A percentile compares a stretch with the other conserved stretches of the same genome.
phyloP scores from a whole-genome alignment of 2,888 invertebrate genomes.

The Leucophenga maculata region DNA sequence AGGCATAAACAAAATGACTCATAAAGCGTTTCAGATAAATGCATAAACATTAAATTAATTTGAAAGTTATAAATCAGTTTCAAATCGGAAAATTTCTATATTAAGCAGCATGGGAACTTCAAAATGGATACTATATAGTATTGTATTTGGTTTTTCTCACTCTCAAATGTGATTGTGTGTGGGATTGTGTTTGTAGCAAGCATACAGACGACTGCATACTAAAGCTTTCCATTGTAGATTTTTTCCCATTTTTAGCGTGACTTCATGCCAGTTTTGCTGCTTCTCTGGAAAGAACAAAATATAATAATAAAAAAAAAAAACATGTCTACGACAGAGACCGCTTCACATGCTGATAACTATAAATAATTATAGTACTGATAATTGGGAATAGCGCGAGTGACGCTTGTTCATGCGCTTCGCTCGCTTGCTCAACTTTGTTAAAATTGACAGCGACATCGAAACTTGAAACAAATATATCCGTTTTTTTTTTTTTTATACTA shows the following conservation, averaged over 20 bases:
- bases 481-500: constrained; percentile 40
- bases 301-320: constrained; percentile 3
- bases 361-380: constrained; percentile 61
- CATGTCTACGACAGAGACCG: constrained; percentile 15
- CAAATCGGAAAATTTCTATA: too few relatives aligned
- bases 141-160: too few relatives aligned
- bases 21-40: too few relatives aligned
- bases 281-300: not conserved
- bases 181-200: not conserved
- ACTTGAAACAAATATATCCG: constrained; percentile 30
- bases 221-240: constrained; percentile 14
- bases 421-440: not conserved
- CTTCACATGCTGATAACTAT: constrained; percentile 62
- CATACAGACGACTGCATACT: not conserved
- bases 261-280: constrained; percentile 1
- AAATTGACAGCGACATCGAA: constrained; percentile 35
- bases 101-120: too few relatives aligned
- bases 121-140: too few relatives aligned
- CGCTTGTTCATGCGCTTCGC: too few relatives aligned
- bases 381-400: constrained; percentile 45
- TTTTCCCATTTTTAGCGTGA: constrained; percentile 19
- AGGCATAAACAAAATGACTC: too few relatives aligned
- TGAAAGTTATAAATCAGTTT: too few relatives aligned
- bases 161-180: not conserved
- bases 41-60: not conserved